A percentile compares a stretch with the other conserved stretches of the same genome.
Evolutionary conservation across 2,888 invertebrate species (phyloP).

Genomic region (Sphaeridia pumilis): DNA sequence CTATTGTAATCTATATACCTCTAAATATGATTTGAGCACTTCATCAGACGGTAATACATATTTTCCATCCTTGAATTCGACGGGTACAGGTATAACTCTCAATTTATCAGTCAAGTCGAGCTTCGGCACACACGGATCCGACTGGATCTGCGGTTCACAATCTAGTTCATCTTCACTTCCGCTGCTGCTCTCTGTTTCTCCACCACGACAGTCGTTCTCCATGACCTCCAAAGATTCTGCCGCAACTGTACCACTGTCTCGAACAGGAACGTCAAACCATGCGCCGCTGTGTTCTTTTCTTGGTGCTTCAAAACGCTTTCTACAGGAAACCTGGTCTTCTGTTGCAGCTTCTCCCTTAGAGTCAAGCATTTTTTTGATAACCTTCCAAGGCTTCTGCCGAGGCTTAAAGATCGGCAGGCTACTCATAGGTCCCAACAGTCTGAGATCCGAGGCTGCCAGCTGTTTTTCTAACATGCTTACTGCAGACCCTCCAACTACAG

Average conservation of each 20-base stretch:
- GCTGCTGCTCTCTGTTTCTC: no score
- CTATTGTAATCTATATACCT: neutral
- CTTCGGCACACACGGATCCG: neutral
- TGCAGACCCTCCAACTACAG: neutral
- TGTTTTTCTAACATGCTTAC: neutral
- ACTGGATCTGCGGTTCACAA: neutral
- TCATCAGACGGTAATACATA: neutral
- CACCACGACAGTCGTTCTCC: neutral
- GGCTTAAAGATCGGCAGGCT: constrained; percentile 13
- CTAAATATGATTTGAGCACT: neutral
- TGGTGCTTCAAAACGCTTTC: no score
- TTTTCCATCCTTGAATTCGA: neutral
- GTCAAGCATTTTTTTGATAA: constrained; percentile 2
- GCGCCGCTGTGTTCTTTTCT: neutral
- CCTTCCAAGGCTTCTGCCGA: constrained; percentile 9
- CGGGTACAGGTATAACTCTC: neutral
- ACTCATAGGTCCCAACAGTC: constrained; percentile 6
- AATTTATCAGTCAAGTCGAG: neutral
- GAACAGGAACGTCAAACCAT: neutral
- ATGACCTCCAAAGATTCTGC: neutral
- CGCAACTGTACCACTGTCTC: neutral
- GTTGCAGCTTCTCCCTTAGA: no score
- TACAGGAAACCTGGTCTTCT: no score
- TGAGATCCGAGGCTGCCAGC: neutral
- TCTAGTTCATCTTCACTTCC: neutral